Evolutionary conservation across 2,888 invertebrate species (phyloP), one percentile per base, ranked within the genome.

Genomic region (Galeruca laticollis): DNA sequence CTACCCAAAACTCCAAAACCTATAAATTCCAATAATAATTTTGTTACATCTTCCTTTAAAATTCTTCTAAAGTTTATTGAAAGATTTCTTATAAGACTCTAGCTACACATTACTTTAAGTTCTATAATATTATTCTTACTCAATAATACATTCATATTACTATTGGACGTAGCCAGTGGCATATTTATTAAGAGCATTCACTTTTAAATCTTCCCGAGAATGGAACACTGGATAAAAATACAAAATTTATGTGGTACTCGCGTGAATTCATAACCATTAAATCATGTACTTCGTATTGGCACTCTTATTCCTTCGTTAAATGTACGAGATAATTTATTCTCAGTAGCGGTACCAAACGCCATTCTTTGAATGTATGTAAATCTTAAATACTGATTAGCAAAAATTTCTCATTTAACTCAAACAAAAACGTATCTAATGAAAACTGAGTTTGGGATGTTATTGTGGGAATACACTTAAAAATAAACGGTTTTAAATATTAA

Each of bases 191-290:
- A 47, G 54, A 56, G 60, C 57, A 61, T 63, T 40, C 26, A 56
- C 52, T 65, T 64, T 72, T 63, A 63, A 60, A 73, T 64, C 56
- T 52, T 68, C 61, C 70, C 57, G 56, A 49, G 70, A 64, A 73
- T 71, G 66, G 59, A 65, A 56, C 21, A 65, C 26, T 63, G 59
- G 31, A 65, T 62, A 72, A 66, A 63, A 64, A 60, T 21, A 43
- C 3, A 13, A 60, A 59, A 72, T 74, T 73, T 73, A 68, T 69
- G 72, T 70, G 70, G 65, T 73, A 71, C 70, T 72, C 60, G 73
- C 60, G 62, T 63, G 73, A 18, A 74, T 62, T 69, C 73, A 65
- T 77, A 76, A 75, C 72, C 74, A 72, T 75, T 72, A 72, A 72
- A 75, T 73, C 71, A 75, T 63, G 64, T 64, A n/a, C 64, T 49